These are phyloP conservation scores for Andrena bucephala DNA, from an alignment of 2,888 invertebrate species.

Conservation along the genomic window DNA sequence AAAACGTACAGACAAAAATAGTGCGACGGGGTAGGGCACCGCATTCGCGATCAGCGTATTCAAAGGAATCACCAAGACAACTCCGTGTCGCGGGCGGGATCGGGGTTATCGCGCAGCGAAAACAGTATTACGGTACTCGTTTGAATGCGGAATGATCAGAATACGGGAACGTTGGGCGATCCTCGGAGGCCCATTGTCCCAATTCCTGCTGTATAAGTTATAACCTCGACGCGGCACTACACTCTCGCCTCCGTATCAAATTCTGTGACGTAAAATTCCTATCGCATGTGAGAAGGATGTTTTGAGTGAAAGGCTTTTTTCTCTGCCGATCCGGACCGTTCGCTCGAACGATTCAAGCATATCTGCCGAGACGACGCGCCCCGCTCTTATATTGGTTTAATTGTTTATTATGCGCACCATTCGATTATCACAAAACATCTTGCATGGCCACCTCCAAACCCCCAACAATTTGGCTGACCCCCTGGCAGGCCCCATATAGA, in stretches of 20 bases:
- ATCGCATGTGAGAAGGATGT: conserved; percentile 68
- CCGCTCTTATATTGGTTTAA: conserved; percentile 64
- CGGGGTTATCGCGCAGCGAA: conserved; percentile 34
- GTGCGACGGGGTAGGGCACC: conserved; percentile 75
- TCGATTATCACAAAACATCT: conserved; percentile 80
- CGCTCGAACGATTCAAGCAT: conserved; percentile 62
- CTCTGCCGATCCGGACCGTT: conserved; percentile 56
- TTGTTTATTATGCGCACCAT: conserved; percentile 79
- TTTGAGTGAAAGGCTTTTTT: conserved; percentile 65
- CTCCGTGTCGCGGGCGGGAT: conserved; percentile 41
- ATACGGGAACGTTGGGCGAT: conserved; percentile 26
- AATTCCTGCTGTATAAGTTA: conserved; percentile 50
- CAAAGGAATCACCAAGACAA: conserved; percentile 62
- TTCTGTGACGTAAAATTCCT: conserved; percentile 68
- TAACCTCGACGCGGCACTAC: conserved; percentile 68
- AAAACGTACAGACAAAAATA: conserved; percentile 78
- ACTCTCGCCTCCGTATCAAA: conserved; percentile 62
- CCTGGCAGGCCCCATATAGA: conserved; percentile 79
- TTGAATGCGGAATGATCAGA: conserved; percentile 31
- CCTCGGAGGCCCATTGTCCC: conserved; percentile 51
- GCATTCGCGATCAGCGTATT: conserved; percentile 62
- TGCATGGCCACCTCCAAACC: conserved; percentile 78
- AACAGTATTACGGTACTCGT: conserved; percentile 40
- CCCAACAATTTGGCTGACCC: conserved; percentile 79
- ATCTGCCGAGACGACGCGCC: conserved; percentile 66